A percentile compares a stretch with the other conserved stretches of the same genome.
Evolutionary conservation across 2,113 vertebrate genomes (phyloP).

Genomic region (Anolis sagrei): DNA sequence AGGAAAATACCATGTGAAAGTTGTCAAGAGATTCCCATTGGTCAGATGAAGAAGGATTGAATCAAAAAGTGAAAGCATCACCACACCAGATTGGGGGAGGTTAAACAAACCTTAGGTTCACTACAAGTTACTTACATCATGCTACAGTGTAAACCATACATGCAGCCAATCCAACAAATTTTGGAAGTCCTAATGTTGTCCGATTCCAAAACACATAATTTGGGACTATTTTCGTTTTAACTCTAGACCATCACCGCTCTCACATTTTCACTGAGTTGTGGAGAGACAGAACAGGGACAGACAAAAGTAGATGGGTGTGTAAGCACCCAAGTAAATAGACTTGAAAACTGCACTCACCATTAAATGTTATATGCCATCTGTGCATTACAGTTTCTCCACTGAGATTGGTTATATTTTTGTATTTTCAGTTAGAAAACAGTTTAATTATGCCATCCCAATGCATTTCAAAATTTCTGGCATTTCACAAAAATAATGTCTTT

Average conservation of each 20-base stretch:
- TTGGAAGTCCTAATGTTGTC: too few relatives aligned
- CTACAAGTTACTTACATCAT: not conserved
- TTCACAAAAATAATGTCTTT: constrained; percentile 69
- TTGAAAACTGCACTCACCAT: not conserved
- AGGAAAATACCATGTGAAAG: not conserved
- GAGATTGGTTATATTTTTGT: constrained; percentile 13
- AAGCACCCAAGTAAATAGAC: not conserved
- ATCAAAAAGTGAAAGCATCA: not conserved
- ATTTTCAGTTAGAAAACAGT: constrained; percentile 48
- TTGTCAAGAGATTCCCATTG: too few relatives aligned
- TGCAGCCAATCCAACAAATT: not conserved
- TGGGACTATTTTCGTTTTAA: not conserved
- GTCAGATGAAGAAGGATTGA: not conserved
- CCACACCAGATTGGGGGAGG: not conserved
- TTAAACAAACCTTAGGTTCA: not conserved
- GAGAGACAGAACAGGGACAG: not conserved
- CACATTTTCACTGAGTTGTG: not conserved
- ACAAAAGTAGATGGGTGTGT: not conserved
- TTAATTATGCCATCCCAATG: constrained; percentile 28
- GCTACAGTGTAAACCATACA: not conserved
- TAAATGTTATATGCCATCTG: not conserved
- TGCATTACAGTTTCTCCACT: not conserved
- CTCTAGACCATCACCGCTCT: not conserved
- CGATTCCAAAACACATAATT: not conserved
- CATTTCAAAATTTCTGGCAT: constrained; percentile 70